These are phyloP conservation scores for Nomada goodeniana DNA, from an alignment of 2,888 invertebrate species.

Conservation along the genomic window DNA sequence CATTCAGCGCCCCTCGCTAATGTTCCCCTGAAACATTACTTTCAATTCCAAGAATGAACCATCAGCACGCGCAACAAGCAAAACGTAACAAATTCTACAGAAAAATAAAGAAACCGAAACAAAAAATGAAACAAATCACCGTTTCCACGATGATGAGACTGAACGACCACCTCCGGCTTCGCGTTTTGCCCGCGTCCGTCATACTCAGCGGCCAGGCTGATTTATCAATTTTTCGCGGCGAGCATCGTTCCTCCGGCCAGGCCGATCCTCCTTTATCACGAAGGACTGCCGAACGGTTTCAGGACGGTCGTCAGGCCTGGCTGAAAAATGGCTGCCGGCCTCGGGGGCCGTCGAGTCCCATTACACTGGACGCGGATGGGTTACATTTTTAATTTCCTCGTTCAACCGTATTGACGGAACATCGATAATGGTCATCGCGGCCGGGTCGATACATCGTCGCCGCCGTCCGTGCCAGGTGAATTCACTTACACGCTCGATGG, in stretches of 20 bases:
- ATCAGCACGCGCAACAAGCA: not conserved
- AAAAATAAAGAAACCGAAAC: too few species aligned
- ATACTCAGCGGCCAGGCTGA: not conserved
- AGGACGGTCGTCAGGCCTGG: conserved; percentile 10
- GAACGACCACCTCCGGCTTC: not conserved
- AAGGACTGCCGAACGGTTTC: conserved; percentile 26
- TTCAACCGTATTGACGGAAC: conserved; percentile 65
- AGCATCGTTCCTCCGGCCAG: conserved; percentile 16
- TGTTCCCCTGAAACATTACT: too few species aligned
- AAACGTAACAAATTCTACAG: not conserved
- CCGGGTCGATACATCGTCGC: conserved; percentile 52
- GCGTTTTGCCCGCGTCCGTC: not conserved
- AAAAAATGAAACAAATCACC: not conserved
- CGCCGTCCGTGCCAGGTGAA: conserved; percentile 32
- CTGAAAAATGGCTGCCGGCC: conserved; percentile 60
- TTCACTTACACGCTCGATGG: conserved; percentile 61
- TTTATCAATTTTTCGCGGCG: conserved; percentile 51
- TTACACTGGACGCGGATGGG: conserved; percentile 59
- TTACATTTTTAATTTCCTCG: conserved; percentile 75
- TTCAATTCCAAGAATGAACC: too few species aligned
- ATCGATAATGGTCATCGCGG: conserved; percentile 68
- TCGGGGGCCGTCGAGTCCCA: conserved; percentile 50
- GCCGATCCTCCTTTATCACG: conserved; percentile 35
- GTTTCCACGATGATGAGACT: not conserved
- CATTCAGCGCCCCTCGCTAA: too few species aligned